Evolutionary conservation across 2,797 vertebrate genomes (phyloP).

Genomic region (Cephalopachus bancanus): DNA sequence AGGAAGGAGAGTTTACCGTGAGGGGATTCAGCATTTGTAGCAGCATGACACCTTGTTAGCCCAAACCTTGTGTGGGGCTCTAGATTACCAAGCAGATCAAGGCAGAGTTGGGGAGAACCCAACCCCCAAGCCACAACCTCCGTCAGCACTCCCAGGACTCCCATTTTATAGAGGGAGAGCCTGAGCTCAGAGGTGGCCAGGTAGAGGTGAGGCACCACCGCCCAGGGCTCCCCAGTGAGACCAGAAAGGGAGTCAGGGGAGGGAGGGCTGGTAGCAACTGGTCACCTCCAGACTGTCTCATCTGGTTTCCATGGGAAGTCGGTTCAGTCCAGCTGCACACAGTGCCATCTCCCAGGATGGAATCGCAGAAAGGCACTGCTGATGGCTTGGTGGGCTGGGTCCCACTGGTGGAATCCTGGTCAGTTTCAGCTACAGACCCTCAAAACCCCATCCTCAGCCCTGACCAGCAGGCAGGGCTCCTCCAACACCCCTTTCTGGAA

Average conservation of each 20-base stretch:
- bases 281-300: neutral
- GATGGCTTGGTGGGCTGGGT: fast-evolving
- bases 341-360: neutral
- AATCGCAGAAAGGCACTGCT: fast-evolving
- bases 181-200: neutral
- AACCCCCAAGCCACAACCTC: neutral
- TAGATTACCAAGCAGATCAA: too few species aligned
- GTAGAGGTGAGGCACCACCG: neutral
- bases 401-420: fast-evolving
- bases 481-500: neutral
- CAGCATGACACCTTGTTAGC: neutral
- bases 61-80: fast-evolving
- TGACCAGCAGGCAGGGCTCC: neutral
- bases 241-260: neutral
- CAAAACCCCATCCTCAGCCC: fast-evolving
- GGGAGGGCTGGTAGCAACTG: too few species aligned
- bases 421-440: neutral
- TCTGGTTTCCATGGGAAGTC: neutral
- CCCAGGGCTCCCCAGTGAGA: neutral
- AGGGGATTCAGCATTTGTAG: neutral
- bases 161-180: neutral
- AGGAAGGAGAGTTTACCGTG: neutral
- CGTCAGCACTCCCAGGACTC: neutral
- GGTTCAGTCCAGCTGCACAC: neutral
- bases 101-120: neutral